These are phyloP conservation scores for Cariama cristata DNA, from an alignment of 2,113 vertebrate genomes.

Conservation along the genomic window DNA sequence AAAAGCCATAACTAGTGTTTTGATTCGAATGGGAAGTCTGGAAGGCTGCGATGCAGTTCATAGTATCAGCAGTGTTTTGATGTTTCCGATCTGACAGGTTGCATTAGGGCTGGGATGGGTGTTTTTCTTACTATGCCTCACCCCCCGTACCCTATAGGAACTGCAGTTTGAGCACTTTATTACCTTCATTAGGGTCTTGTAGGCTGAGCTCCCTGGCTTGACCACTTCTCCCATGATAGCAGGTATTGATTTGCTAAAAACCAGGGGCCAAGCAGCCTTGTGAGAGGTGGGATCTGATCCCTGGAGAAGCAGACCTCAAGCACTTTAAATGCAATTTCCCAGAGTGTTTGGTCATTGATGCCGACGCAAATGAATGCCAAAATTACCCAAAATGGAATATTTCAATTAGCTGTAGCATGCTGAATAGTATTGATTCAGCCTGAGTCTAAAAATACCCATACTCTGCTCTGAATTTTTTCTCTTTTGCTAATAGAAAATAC, in stretches of 20 bases:
- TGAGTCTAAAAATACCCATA: neutral
- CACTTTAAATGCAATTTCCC: constrained; percentile 16
- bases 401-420: constrained; percentile 14
- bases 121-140: neutral
- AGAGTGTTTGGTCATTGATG: neutral
- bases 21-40: neutral
- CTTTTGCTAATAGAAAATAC: neutral
- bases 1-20: neutral
- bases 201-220: neutral
- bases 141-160: neutral
- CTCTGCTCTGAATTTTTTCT: neutral
- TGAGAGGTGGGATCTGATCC: neutral
- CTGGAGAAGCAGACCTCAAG: neutral
- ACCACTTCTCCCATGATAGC: neutral
- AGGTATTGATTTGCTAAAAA: neutral
- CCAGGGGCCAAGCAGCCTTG: neutral
- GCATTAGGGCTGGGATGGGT: neutral
- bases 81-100: neutral
- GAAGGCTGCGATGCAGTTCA: neutral
- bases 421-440: neutral
- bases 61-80: neutral
- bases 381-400: neutral
- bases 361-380: neutral
- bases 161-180: neutral
- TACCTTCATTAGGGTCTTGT: neutral